Conservation (phyloP, 2,113 vertebrate genomes). For the Sitta europaea region DNA sequence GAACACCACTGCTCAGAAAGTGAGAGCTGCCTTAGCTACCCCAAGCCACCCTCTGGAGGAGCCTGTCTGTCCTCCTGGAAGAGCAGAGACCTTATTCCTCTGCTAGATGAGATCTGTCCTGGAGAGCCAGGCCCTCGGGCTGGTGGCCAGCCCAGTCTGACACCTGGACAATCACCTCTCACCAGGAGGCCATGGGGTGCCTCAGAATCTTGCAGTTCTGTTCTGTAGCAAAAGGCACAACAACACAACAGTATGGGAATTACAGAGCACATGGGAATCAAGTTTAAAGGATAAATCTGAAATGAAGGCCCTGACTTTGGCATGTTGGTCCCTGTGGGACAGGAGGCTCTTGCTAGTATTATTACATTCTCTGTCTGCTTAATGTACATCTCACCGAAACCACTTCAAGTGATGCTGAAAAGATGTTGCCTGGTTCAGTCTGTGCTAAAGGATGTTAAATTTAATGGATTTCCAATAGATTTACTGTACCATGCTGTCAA, state of each 20-base stretch:
- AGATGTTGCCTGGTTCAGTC: neutral
- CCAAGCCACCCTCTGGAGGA: neutral
- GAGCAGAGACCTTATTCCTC: neutral
- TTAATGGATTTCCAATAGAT: slow-evolving; percentile 16
- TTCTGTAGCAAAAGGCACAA: neutral
- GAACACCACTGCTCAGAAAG: neutral
- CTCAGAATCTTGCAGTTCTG: neutral
- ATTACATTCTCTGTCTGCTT: neutral
- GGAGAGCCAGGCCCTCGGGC: neutral
- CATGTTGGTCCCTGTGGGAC: neutral
- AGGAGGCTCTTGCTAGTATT: neutral
- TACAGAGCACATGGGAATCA: neutral
- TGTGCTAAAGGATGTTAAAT: neutral
- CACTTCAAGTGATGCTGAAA: neutral
- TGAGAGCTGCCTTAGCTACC: neutral
- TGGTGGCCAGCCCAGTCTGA: neutral
- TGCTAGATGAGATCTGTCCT: neutral
- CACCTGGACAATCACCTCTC: neutral
- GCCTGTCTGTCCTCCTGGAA: neutral
- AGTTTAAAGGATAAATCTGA: neutral
- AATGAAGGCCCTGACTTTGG: neutral
- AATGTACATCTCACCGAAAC: neutral
- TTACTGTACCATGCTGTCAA: neutral
- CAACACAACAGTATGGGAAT: neutral
- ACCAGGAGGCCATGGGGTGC: neutral